phyloP scores from a whole-genome alignment of 1,140 invertebrate species.

The Colletes gigas region DNA sequence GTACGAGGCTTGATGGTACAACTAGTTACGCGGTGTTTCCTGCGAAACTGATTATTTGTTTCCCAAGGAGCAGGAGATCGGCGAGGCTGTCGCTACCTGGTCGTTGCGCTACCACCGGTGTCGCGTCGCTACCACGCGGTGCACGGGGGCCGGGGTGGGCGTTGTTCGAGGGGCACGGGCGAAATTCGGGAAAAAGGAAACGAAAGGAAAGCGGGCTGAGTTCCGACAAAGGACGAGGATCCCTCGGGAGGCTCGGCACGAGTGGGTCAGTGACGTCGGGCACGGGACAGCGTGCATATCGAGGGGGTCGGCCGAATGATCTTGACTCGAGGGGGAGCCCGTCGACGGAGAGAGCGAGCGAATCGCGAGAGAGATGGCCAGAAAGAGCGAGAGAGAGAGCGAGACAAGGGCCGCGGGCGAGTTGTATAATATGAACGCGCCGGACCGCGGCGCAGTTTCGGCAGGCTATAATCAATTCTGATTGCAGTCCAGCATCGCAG shows the following conservation, averaged over 20 bases:
- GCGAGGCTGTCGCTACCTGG: too few relatives aligned
- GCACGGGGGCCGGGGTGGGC: background rate
- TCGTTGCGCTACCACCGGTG: too few relatives aligned
- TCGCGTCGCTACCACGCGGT: too few relatives aligned
- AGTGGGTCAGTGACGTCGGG: constrained; percentile 59
- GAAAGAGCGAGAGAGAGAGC: constrained; percentile 57
- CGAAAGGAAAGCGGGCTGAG: constrained; percentile 5
- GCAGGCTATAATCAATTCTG: constrained; percentile 82
- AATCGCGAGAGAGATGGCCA: constrained; percentile 35
- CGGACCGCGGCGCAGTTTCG: constrained; percentile 75
- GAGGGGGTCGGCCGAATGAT: constrained; percentile 33
- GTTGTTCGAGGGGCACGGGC: background rate
- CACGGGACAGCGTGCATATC: constrained; percentile 55
- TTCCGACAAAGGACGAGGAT: constrained; percentile 39
- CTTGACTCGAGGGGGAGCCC: constrained; percentile 15
- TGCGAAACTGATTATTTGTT: too few relatives aligned
- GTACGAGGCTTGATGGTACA: too few relatives aligned
- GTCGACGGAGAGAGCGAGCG: constrained; percentile 31
- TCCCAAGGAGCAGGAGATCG: too few relatives aligned
- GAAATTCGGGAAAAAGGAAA: constrained; percentile 20
- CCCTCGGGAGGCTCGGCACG: constrained; percentile 39
- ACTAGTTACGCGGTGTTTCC: too few relatives aligned
- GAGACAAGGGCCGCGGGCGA: constrained; percentile 70
- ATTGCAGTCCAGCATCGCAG: constrained; percentile 77
- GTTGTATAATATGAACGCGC: constrained; percentile 78